Percentiles rank a stretch among this genome's conserved stretches.
phyloP scores from a whole-genome alignment of 2,888 invertebrate genomes.

The Sarcophaga subvicina region DNA sequence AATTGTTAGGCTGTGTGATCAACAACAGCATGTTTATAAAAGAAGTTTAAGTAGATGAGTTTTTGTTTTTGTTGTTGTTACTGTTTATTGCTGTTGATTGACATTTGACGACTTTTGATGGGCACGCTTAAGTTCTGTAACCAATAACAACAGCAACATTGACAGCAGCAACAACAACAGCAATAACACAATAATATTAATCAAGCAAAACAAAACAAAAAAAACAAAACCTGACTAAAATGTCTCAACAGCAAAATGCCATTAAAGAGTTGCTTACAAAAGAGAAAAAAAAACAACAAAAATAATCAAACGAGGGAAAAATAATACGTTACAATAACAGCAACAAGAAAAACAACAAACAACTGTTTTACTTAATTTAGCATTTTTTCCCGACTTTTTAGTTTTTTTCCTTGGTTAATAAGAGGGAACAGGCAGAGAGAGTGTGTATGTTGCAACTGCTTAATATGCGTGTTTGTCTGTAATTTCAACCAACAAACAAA shows the following conservation, averaged over 20 bases:
- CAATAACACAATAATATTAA: conserved; percentile 22
- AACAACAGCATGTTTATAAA: conserved; percentile 55
- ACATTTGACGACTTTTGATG: conserved; percentile 76
- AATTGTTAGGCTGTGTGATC: conserved; percentile 37
- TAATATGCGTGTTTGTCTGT: neutral
- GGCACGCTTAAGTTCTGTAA: conserved; percentile 71
- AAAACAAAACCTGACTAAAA: conserved; percentile 10
- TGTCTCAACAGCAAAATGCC: conserved; percentile 18
- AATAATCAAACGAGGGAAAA: neutral
- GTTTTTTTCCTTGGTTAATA: neutral
- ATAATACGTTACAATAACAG: conserved; percentile 50
- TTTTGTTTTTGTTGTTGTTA: conserved; percentile 14
- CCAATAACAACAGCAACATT: conserved; percentile 46
- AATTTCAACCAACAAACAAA: conserved; percentile 56
- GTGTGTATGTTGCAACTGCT: neutral
- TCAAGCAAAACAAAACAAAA: neutral
- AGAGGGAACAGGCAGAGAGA: neutral
- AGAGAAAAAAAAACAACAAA: neutral
- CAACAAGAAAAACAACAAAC: neutral
- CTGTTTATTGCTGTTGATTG: conserved; percentile 74
- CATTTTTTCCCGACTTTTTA: conserved; percentile 33
- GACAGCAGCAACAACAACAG: conserved; percentile 20
- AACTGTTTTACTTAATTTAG: conserved; percentile 64
- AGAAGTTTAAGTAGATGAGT: too few relatives aligned
- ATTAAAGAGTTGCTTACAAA: conserved; percentile 2